phyloP scores from a whole-genome alignment of 2,797 vertebrate genomes.

The Odontamblyopus rebecca region DNA sequence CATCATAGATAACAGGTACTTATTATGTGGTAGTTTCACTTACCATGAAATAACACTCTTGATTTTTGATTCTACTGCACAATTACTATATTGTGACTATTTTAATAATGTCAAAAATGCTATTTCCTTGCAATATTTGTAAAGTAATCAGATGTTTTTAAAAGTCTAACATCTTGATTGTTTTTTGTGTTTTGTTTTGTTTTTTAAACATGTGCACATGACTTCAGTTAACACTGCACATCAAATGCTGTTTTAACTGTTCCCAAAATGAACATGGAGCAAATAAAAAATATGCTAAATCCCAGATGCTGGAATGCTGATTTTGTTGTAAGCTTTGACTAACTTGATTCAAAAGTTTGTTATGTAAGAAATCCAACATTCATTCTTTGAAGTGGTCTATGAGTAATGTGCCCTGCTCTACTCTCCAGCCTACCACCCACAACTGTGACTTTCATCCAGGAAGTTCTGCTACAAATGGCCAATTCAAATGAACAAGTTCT shows the following conservation, averaged over 20 bases:
- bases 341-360: conserved; percentile 39
- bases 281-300: conserved; percentile 20
- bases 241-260: not conserved
- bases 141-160: not conserved
- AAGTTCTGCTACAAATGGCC: conserved; percentile 34
- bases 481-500: conserved; percentile 38
- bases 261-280: conserved; percentile 1
- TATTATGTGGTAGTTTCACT: not conserved
- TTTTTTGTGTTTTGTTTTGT: too few relatives aligned
- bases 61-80: too few relatives aligned
- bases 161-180: not conserved
- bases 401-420: conserved; percentile 48
- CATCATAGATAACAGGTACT: conserved; percentile 22
- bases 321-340: conserved; percentile 35
- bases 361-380: conserved; percentile 45
- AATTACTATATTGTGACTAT: too few relatives aligned
- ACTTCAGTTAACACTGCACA: not conserved
- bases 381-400: conserved; percentile 49
- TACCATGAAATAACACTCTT: too few relatives aligned
- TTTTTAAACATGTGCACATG: not conserved
- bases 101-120: too few relatives aligned
- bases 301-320: conserved; percentile 37
- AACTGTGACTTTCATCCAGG: conserved; percentile 47
- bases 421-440: conserved; percentile 41
- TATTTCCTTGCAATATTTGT: not conserved